phyloP scores from a whole-genome alignment of 2,888 invertebrate genomes.

The Hyppa rectilinea region DNA sequence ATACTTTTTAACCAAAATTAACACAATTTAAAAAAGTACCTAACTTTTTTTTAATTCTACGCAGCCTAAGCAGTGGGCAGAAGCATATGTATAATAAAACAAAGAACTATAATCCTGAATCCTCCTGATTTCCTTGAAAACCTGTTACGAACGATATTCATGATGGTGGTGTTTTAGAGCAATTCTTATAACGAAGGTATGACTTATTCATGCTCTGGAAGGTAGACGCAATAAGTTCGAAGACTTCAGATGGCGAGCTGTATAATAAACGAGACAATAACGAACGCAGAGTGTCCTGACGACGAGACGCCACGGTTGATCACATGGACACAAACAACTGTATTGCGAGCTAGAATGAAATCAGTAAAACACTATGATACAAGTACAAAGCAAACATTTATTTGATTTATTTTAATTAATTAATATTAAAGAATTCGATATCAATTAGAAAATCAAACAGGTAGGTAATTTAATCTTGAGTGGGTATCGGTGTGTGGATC shows the following conservation, averaged over 20 bases:
- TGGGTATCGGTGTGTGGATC: conserved; percentile 80
- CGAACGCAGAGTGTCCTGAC: conserved; percentile 70
- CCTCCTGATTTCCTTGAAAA: conserved; percentile 34
- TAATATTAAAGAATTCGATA: background rate
- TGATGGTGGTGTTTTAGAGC: conserved; percentile 78
- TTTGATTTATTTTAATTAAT: background rate
- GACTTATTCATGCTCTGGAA: conserved; percentile 87
- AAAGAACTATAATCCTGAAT: conserved; percentile 17
- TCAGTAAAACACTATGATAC: background rate
- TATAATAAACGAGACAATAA: conserved; percentile 87
- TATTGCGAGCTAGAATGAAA: conserved; percentile 3
- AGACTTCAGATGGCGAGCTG: conserved; percentile 79
- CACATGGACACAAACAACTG: conserved; percentile 15
- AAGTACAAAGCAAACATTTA: background rate
- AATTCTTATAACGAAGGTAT: conserved; percentile 88
- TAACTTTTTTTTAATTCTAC: too few relatives aligned
- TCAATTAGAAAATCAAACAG: background rate
- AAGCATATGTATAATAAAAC: too few relatives aligned
- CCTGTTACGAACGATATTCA: conserved; percentile 63
- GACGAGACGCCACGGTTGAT: conserved; percentile 32
- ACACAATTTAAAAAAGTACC: too few relatives aligned
- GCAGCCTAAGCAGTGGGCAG: too few relatives aligned
- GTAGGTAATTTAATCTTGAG: conserved; percentile 38
- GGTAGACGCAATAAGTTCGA: conserved; percentile 85
- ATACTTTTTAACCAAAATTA: too few relatives aligned